phyloP scores from a whole-genome alignment of 2,797 vertebrate genomes.

The Epinephelus coioides region DNA sequence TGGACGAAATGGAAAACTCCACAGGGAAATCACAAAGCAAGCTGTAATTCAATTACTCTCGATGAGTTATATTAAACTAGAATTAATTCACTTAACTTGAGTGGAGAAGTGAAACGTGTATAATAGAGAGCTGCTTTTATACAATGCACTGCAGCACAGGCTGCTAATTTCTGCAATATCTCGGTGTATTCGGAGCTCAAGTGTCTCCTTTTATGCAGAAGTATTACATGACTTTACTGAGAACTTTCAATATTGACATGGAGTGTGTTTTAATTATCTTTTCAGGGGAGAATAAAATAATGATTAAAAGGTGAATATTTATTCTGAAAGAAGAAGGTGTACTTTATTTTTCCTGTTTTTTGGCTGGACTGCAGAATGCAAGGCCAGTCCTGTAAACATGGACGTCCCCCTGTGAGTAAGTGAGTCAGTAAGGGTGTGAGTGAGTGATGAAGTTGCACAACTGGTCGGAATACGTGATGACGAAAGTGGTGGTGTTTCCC shows the following conservation, averaged over 20 bases:
- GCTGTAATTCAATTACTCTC: slow-evolving; percentile 55
- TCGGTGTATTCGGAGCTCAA: background rate
- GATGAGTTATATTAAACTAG: slow-evolving; percentile 43
- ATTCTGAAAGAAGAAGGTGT: background rate
- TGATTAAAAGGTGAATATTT: background rate
- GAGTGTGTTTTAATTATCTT: background rate
- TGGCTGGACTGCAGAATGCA: too few species aligned
- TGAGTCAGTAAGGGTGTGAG: too few species aligned
- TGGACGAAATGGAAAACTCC: slow-evolving; percentile 51
- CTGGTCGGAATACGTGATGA: too few species aligned
- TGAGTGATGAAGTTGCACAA: too few species aligned
- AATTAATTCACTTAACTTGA: slow-evolving; percentile 55
- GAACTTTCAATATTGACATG: background rate
- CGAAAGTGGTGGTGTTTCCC: too few species aligned
- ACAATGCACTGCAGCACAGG: background rate
- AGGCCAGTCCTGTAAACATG: too few species aligned
- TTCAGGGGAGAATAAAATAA: background rate
- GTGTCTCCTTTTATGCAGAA: background rate
- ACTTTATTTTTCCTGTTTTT: too few species aligned
- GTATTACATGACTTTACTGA: background rate
- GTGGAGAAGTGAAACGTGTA: slow-evolving; percentile 27
- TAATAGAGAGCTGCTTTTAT: slow-evolving; percentile 18
- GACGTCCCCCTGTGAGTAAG: too few species aligned
- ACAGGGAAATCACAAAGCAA: slow-evolving; percentile 62
- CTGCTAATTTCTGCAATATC: background rate